Conservation (phyloP, 2,888 invertebrate species). For the Limenitis camilla region DNA sequence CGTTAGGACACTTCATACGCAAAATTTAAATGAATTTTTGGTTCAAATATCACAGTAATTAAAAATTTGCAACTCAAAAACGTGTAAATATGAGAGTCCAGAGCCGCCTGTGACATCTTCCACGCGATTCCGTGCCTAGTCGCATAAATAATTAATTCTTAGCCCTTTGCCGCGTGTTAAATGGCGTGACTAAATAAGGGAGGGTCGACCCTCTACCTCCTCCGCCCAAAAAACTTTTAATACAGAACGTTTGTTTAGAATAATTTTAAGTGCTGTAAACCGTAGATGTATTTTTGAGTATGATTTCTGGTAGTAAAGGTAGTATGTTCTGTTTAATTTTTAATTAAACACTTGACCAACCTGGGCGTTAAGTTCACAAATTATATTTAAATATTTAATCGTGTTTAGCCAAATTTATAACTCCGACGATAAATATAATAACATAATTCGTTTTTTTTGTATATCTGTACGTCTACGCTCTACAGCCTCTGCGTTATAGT, state of each 20-base stretch:
- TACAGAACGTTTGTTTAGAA: slow-evolving; percentile 50
- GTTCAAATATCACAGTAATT: slow-evolving; percentile 7
- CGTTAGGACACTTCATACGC: neutral
- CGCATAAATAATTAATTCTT: slow-evolving; percentile 55
- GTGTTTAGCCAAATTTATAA: too few relatives aligned
- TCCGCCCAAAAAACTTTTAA: slow-evolving; percentile 50
- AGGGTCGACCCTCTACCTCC: slow-evolving; percentile 36
- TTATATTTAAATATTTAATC: too few relatives aligned
- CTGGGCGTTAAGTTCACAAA: too few relatives aligned
- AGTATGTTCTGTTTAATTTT: too few relatives aligned
- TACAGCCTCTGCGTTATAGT: too few relatives aligned
- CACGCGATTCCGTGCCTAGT: slow-evolving; percentile 34
- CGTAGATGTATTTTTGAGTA: slow-evolving; percentile 6
- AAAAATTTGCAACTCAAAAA: slow-evolving; percentile 23
- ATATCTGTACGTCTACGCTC: too few relatives aligned
- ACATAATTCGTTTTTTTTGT: too few relatives aligned
- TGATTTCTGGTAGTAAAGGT: neutral
- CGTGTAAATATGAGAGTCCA: slow-evolving; percentile 32
- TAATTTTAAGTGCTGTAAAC: slow-evolving; percentile 38
- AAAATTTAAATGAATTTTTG: slow-evolving; percentile 2
- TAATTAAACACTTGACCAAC: too few relatives aligned
- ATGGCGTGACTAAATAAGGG: slow-evolving; percentile 70
- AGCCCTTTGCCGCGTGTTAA: slow-evolving; percentile 67
- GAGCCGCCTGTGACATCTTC: slow-evolving; percentile 35
- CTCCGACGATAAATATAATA: too few relatives aligned